Evolutionary conservation across 2,888 invertebrate genomes (phyloP), one percentile per base, ranked within the genome.

Genomic region (Autographa gamma): DNA sequence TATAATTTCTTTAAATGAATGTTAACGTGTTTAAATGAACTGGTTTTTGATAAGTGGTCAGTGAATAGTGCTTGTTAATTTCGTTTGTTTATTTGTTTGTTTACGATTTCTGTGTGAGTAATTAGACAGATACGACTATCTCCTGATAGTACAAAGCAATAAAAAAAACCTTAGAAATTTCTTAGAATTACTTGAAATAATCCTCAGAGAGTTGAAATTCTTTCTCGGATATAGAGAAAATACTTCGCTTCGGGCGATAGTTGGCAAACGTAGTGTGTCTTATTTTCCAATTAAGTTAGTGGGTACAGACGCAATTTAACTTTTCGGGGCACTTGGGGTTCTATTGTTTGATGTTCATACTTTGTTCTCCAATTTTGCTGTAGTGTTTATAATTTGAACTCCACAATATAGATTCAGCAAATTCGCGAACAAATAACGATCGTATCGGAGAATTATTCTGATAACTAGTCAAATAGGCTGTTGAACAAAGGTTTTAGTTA

Each of bases 11-110:
- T 74, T 65, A 73, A 78, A 78, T 76, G 25, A 66, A 83, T 32
- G 52, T 52, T 65, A 3, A 59, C 38, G 32, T 8, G n/a, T 74
- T 73, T 73, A 68, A 79, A 69, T 66, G 62, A 69, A 71, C 6
- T 34, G 16, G 31, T 65, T 66, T 77, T 60, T 52, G 7, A 25
- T 52, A 38, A 64, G 74, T 74, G 84, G n/a, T 16, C 18, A 61
- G 82, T 83, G 83, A 59, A 59, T 19, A 66, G 72, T 74, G 69
- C 18, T 88, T 86, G 87, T 87, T 85, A 86, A 84, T 87, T 84
- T 79, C 85, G 79, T 65, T 63, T 79, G 76, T 80, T 52, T 60
- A 74, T 76, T 25, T 38, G 69, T 72, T 63, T 54, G 9, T 66
- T 70, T 9, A 34, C 25, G 6, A 34, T 31, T 59, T 73, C 70